A percentile compares a stretch with the other conserved stretches of the same genome.
Conservation (phyloP, 2,888 invertebrate species). For the Congeria kusceri region DNA sequence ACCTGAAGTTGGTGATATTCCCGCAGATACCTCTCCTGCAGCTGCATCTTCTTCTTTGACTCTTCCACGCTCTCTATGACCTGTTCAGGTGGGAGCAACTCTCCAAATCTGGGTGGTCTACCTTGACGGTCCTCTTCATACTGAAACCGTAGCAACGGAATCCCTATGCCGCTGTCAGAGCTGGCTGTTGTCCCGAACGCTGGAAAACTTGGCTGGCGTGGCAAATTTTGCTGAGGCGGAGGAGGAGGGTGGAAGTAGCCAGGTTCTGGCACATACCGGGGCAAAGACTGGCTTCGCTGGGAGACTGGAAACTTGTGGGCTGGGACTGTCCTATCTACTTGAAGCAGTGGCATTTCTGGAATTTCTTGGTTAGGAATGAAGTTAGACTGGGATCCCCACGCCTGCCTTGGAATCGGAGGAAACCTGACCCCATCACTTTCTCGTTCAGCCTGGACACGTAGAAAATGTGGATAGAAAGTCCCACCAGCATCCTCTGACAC, state of each 20-base stretch:
- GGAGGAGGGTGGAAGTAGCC: slow-evolving; percentile 42
- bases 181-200: slow-evolving; percentile 29
- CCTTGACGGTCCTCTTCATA: slow-evolving; percentile 55
- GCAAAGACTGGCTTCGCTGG: slow-evolving; percentile 45
- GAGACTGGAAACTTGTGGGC: slow-evolving; percentile 48
- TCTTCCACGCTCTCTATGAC: slow-evolving; percentile 64
- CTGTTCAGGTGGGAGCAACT: slow-evolving; percentile 69
- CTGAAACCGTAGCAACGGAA: slow-evolving; percentile 64
- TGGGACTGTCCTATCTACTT: slow-evolving; percentile 62
- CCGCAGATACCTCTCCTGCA: slow-evolving; percentile 57
- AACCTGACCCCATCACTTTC: slow-evolving; percentile 62
- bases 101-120: slow-evolving; percentile 69
- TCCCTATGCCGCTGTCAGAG: slow-evolving; percentile 65
- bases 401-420: slow-evolving; percentile 68
- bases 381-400: slow-evolving; percentile 57
- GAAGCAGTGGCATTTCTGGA: slow-evolving; percentile 68
- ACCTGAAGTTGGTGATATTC: slow-evolving; percentile 65
- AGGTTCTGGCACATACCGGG: slow-evolving; percentile 47
- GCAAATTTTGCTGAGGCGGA: slow-evolving; percentile 19
- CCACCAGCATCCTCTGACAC: slow-evolving; percentile 41
- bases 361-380: slow-evolving; percentile 29
- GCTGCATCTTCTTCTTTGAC: slow-evolving; percentile 56
- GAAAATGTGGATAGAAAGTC: slow-evolving; percentile 66
- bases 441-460: slow-evolving; percentile 71
- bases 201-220: slow-evolving; percentile 13